Evolutionary conservation across 2,888 invertebrate genomes (phyloP).

Genomic region (Amorpha juglandis): DNA sequence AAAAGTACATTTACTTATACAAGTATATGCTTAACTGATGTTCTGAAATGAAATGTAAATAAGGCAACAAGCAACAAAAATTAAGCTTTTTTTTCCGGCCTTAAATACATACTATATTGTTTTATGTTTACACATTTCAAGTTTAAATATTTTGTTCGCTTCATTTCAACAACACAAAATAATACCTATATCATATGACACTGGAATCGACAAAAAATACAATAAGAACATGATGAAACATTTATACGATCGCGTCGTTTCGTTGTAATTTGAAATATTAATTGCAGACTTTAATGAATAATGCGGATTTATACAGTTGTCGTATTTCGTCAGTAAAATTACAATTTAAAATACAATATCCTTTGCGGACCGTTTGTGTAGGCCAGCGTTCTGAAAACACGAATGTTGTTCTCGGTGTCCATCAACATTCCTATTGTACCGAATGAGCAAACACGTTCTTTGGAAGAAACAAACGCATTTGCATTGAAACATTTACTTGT

Average conservation of each 20-base stretch:
- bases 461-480: constrained; percentile 68
- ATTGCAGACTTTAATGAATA: not conserved
- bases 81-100: not conserved
- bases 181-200: no score
- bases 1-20: constrained; percentile 1
- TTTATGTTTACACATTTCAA: constrained; percentile 9
- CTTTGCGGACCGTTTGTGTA: constrained; percentile 53
- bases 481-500: constrained; percentile 66
- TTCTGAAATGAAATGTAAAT: not conserved
- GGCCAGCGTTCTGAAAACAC: constrained; percentile 68
- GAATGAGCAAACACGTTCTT: constrained; percentile 58
- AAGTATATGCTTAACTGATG: not conserved
- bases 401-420: constrained; percentile 65
- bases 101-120: constrained; percentile 2
- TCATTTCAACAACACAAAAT: not conserved
- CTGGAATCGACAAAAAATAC: no score
- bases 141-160: not conserved
- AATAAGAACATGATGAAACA: not conserved
- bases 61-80: not conserved
- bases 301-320: constrained; percentile 1
- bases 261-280: constrained; percentile 2
- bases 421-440: constrained; percentile 73
- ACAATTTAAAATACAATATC: constrained; percentile 26
- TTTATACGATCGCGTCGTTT: not conserved
- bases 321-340: constrained; percentile 17